These are phyloP conservation scores for Bubo blakistoni DNA, from an alignment of 2,113 vertebrate genomes.

Conservation along the genomic window DNA sequence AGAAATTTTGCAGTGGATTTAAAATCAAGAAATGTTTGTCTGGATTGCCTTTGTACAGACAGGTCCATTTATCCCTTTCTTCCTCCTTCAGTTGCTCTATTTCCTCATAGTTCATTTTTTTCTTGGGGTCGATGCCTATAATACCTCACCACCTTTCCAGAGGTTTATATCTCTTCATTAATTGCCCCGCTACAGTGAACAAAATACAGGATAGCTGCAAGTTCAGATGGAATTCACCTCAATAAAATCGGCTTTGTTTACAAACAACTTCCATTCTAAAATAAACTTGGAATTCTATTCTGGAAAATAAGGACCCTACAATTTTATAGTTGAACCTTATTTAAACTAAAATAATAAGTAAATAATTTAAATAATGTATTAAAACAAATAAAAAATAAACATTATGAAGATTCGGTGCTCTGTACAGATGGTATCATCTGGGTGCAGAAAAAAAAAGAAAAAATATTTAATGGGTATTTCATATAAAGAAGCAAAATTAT, in stretches of 20 bases:
- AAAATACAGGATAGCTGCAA: neutral
- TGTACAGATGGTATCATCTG: neutral
- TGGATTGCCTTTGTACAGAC: neutral
- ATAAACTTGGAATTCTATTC: neutral
- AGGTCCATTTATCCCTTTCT: neutral
- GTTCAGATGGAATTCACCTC: neutral
- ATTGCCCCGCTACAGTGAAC: neutral
- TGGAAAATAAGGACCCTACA: neutral
- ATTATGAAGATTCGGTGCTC: neutral
- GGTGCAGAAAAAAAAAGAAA: neutral
- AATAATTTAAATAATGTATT: neutral
- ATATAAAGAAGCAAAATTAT: neutral
- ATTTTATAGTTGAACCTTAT: neutral
- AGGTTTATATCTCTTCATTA: neutral
- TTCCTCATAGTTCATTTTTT: neutral
- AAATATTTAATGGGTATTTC: neutral
- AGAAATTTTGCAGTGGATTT: neutral
- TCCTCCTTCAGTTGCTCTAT: neutral
- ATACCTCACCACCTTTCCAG: neutral
- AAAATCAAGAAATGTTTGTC: neutral
- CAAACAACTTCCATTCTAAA: neutral
- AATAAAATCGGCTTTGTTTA: neutral
- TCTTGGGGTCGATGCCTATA: neutral
- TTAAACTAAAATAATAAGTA: neutral
- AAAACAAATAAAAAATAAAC: neutral